These are phyloP conservation scores for Tor tambroides DNA, from an alignment of 2,113 vertebrate genomes.

Conservation along the genomic window DNA sequence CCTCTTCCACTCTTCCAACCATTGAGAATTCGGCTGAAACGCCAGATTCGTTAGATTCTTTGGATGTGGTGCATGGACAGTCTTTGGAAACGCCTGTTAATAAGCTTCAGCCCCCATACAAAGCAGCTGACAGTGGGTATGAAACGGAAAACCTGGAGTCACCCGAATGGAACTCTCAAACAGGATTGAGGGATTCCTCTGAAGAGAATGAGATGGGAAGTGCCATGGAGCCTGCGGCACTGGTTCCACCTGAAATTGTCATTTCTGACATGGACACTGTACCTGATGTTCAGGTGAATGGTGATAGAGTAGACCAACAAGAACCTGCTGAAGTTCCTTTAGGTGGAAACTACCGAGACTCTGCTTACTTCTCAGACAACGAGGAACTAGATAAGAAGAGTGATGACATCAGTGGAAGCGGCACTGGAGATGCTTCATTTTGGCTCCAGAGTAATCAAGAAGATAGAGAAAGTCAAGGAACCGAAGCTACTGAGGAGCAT, in stretches of 20 bases:
- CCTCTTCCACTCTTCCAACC: conserved; percentile 75
- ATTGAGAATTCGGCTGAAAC: conserved; percentile 82
- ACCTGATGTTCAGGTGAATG: conserved; percentile 58
- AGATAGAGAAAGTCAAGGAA: neutral
- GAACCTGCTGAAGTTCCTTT: conserved; percentile 64
- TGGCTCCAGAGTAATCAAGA: conserved; percentile 58
- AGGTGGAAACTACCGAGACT: conserved; percentile 86
- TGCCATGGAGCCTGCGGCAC: conserved; percentile 36
- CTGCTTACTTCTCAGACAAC: conserved; percentile 97
- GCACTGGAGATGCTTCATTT: conserved; percentile 45
- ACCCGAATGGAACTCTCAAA: conserved; percentile 93
- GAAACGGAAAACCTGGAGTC: conserved; percentile 98
- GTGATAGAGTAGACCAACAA: conserved; percentile 46
- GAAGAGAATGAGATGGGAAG: conserved; percentile 62
- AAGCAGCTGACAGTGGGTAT: conserved; percentile 94
- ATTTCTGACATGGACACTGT: conserved; percentile 80
- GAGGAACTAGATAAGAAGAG: conserved; percentile 90
- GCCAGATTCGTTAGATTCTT: conserved; percentile 89
- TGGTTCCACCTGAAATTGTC: conserved; percentile 83
- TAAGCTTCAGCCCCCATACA: conserved; percentile 88
- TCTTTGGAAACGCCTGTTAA: conserved; percentile 69
- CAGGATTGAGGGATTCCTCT: conserved; percentile 67
- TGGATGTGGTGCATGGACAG: conserved; percentile 75
- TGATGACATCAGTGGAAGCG: conserved; percentile 72
- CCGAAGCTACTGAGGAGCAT: conserved; percentile 18